Percentiles rank a stretch among this genome's conserved stretches.
Conservation (phyloP, 2,797 vertebrate species). For the Moxostoma hubbsi region DNA sequence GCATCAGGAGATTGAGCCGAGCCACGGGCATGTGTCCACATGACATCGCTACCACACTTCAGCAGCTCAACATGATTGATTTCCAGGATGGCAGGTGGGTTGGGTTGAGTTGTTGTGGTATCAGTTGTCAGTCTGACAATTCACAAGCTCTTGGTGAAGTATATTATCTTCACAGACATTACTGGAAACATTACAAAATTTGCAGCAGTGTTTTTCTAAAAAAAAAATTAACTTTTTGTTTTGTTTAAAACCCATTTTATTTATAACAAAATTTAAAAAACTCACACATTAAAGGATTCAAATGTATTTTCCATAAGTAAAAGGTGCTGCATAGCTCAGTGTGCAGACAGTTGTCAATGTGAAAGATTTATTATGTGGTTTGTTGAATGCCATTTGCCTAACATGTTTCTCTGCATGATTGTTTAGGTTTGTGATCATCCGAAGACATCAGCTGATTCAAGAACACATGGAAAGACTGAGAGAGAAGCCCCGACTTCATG, state of each 20-base stretch:
- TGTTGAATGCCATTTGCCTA: not conserved
- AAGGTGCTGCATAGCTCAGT: no score
- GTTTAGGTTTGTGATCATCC: slow-evolving; percentile 89
- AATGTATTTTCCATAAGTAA: no score
- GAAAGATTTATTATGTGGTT: not conserved
- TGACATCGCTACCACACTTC: slow-evolving; percentile 94
- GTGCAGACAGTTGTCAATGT: no score
- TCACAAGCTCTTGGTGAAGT: slow-evolving; percentile 34
- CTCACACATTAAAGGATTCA: no score
- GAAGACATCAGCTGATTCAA: slow-evolving; percentile 88
- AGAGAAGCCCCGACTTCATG: slow-evolving; percentile 81
- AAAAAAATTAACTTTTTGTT: no score
- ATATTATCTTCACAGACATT: slow-evolving; percentile 13
- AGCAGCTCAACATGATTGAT: slow-evolving; percentile 98
- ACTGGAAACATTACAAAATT: no score
- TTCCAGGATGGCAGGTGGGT: slow-evolving; percentile 94
- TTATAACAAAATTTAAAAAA: no score
- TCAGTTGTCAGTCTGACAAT: slow-evolving; percentile 51
- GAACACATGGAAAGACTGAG: slow-evolving; percentile 86
- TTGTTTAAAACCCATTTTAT: no score
- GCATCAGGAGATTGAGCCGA: slow-evolving; percentile 96
- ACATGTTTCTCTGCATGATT: not conserved
- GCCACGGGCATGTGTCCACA: slow-evolving; percentile 99
- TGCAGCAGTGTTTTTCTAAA: no score
- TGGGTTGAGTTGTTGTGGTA: slow-evolving; percentile 34